Conservation (phyloP, 2,797 vertebrate genomes). For the Pitangus sulphuratus region DNA sequence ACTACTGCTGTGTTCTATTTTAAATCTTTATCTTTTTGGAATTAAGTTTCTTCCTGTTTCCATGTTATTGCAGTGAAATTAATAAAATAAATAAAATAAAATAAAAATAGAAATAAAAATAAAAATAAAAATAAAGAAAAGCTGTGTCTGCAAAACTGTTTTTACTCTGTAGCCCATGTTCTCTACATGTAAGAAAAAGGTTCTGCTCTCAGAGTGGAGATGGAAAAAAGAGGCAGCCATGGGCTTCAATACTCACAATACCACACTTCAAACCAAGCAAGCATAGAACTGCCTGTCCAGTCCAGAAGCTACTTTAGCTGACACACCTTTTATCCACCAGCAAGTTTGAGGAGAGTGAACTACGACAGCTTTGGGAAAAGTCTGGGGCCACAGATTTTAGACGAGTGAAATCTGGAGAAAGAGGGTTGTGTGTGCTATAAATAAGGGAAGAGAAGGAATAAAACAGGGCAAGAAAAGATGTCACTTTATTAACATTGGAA, state of each 20-base stretch:
- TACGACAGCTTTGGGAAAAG: not conserved
- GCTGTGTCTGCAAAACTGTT: not conserved
- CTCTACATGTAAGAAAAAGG: not conserved
- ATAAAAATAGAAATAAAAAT: too few relatives aligned
- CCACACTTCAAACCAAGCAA: not conserved
- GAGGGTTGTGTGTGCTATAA: not conserved
- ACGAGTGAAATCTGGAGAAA: not conserved
- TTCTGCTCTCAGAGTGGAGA: not conserved
- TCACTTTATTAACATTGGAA: not conserved
- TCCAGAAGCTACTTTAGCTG: not conserved
- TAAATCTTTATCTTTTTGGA: not conserved
- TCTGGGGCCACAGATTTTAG: not conserved
- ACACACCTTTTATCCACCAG: not conserved
- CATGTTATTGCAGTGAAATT: not conserved
- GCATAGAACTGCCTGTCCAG: not conserved
- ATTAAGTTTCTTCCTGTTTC: not conserved
- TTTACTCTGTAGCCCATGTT: not conserved
- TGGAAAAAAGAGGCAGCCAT: not conserved
- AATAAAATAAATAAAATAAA: slow-evolving; percentile 5
- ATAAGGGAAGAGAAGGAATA: not conserved
- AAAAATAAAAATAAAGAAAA: slow-evolving; percentile 1
- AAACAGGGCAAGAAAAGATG: not conserved
- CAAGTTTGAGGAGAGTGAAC: not conserved
- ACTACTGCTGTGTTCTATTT: not conserved
- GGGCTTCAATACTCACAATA: not conserved